Conservation (phyloP, 2,797 vertebrate species). For the Argyrosomus regius region DNA sequence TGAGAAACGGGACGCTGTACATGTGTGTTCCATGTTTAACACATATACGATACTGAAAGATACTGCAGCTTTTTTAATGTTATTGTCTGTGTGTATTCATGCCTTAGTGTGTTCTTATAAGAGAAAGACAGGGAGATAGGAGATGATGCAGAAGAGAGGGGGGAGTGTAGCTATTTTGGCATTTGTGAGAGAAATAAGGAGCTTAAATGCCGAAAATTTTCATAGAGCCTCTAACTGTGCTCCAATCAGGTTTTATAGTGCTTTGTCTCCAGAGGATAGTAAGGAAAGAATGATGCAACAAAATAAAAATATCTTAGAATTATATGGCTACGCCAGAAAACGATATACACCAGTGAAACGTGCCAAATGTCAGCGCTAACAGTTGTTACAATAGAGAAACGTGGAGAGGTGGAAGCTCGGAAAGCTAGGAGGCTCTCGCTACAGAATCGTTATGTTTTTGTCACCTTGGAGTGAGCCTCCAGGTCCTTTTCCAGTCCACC, state of each 20-base stretch:
- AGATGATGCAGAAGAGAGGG: conserved; percentile 3
- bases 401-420: too few species aligned
- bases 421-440: too few species aligned
- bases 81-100: not conserved
- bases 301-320: conserved; percentile 50
- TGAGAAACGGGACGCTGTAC: not conserved
- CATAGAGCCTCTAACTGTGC: conserved; percentile 24
- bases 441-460: too few species aligned
- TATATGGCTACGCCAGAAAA: conserved; percentile 14
- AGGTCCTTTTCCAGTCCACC: too few species aligned
- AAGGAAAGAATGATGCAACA: conserved; percentile 28
- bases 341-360: not conserved
- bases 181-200: conserved; percentile 25
- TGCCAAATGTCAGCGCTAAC: conserved; percentile 31
- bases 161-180: conserved; percentile 18
- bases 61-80: not conserved
- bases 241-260: conserved; percentile 31
- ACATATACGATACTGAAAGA: not conserved
- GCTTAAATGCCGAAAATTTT: conserved; percentile 24
- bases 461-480: too few species aligned
- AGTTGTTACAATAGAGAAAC: conserved; percentile 3
- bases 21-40: conserved; percentile 1
- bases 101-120: not conserved
- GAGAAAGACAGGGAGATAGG: not conserved
- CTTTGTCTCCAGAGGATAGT: conserved; percentile 34